Base-by-base conservation (phyloP, 2,113 vertebrate species). In the Lonchura striata region DNA sequence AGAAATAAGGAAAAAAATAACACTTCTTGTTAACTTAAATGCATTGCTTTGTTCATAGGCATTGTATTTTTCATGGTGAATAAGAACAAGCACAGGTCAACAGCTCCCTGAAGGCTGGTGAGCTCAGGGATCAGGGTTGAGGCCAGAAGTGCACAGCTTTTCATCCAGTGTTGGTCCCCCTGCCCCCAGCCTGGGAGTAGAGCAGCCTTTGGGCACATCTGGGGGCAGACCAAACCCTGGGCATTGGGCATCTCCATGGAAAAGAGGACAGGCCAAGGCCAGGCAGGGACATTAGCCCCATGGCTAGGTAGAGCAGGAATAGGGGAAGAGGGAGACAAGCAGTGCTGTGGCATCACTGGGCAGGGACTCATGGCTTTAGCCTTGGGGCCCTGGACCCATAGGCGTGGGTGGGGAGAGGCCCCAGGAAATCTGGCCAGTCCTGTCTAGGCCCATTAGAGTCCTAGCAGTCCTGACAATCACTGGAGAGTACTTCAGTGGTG, bases 141-240 rank as follows among this genome's bases (percentile, higher is more conserved):
- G 28, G 8, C 6, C 0, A 0, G 9, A n/a, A 57, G 18, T 22
- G 22, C 25, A 11, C 24, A n/a, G 3, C 20, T 47, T 42, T 1
- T 2, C 47, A 80, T 15, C 22, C 35, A 14, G 15, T 8, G 47
- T 47, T 75, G 28, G 30, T n/a, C 20, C 37, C 13, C 8, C 18
- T 33, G 8, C 15, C 37, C 3, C 2, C 44, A 54, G 7, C 15
- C 17, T 22, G 17, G 8, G 20, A 54, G 8, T 8, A 60, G 35
- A 23, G 35, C 28, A 49, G 53, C 21, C 7, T 4, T 33, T 56
- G 3, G 22, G 21, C 0, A 1, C n/a, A 53, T 15, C 10, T 5
- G 4, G 18, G 37, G 15, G 13, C 16, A 35, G 16, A 42, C 13
- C 17, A 39, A 47, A 44, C 6, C 19, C 7, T 71, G 28, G 16